Percentiles rank a stretch among this genome's conserved stretches.
Evolutionary conservation across 1,140 invertebrate genomes (phyloP).

Genomic region (Musca domestica): DNA sequence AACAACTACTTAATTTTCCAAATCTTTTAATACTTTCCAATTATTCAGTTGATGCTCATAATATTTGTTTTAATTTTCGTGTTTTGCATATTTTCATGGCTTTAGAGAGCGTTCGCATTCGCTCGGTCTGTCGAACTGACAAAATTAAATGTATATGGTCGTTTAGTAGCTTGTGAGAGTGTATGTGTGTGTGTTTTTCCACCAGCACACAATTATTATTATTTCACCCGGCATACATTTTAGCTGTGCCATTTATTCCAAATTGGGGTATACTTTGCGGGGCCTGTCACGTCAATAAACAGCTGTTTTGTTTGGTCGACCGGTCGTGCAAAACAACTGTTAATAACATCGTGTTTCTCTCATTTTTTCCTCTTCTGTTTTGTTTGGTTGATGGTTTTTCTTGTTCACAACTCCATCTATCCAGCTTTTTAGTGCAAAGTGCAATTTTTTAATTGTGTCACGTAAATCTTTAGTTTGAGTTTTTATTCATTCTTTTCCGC

Average conservation of each 20-base stretch:
- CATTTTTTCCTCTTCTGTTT: too few species aligned
- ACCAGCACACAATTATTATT: too few species aligned
- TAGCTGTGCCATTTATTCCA: too few species aligned
- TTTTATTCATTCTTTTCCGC: neutral
- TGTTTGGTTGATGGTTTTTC: neutral
- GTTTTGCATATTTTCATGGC: constrained; percentile 13
- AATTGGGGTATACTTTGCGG: too few species aligned
- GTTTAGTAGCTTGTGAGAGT: too few species aligned
- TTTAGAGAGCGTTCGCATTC: neutral
- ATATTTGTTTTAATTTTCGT: constrained; percentile 19
- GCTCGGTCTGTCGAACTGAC: too few species aligned
- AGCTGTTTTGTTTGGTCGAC: constrained; percentile 14
- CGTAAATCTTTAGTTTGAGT: constrained; percentile 21
- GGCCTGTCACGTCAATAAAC: neutral
- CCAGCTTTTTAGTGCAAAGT: constrained; percentile 4
- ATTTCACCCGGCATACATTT: too few species aligned
- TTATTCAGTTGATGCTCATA: too few species aligned
- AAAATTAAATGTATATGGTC: constrained; percentile 12
- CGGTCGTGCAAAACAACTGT: constrained; percentile 20
- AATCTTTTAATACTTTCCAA: too few species aligned
- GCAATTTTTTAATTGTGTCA: constrained; percentile 22
- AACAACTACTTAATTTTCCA: too few species aligned
- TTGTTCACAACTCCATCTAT: neutral
- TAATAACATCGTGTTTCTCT: constrained; percentile 16
- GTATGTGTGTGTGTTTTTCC: too few species aligned